A percentile compares a stretch with the other conserved stretches of the same genome.
These are phyloP conservation scores for Caenorhabditis sp. DNA, from an alignment of 2,888 invertebrate genomes.

Conservation along the genomic window DNA sequence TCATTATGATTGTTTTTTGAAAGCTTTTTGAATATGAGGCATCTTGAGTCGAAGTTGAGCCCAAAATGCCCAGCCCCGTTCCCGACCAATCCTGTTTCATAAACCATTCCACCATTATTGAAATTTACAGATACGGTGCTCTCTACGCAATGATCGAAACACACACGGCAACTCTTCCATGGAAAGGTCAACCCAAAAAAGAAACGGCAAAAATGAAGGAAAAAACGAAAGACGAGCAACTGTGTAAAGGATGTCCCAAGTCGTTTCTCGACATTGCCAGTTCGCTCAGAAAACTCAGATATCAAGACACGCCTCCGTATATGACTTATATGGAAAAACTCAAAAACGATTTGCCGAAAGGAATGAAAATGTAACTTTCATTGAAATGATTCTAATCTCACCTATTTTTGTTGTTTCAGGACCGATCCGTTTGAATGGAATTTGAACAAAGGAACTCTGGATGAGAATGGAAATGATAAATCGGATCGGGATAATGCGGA, in stretches of 20 bases:
- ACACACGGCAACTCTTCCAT: constrained; percentile 58
- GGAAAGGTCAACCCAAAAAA: constrained; percentile 60
- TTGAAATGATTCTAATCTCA: not conserved
- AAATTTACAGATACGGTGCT: constrained; percentile 20
- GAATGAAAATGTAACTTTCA: constrained; percentile 43
- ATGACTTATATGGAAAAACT: constrained; percentile 41
- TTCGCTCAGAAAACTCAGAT: constrained; percentile 50
- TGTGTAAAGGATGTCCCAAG: constrained; percentile 53
- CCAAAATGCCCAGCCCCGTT: too few species aligned
- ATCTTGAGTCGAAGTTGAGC: too few species aligned
- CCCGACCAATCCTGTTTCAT: not conserved
- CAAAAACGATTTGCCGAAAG: constrained; percentile 45
- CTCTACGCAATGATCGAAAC: constrained; percentile 60
- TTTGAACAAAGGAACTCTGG: constrained; percentile 7
- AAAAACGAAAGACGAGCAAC: constrained; percentile 41
- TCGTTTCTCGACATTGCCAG: constrained; percentile 50
- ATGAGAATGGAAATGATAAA: constrained; percentile 47
- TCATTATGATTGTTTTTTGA: too few species aligned
- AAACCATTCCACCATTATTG: too few species aligned
- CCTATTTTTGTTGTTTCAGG: constrained; percentile 20
- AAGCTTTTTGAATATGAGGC: too few species aligned
- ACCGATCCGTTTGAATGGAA: constrained; percentile 66
- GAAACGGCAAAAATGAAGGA: constrained; percentile 57
- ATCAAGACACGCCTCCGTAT: constrained; percentile 56
- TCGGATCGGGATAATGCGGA: constrained; percentile 52